Evolutionary conservation across 2,113 vertebrate genomes (phyloP).

Genomic region (Pseudonaja textilis): DNA sequence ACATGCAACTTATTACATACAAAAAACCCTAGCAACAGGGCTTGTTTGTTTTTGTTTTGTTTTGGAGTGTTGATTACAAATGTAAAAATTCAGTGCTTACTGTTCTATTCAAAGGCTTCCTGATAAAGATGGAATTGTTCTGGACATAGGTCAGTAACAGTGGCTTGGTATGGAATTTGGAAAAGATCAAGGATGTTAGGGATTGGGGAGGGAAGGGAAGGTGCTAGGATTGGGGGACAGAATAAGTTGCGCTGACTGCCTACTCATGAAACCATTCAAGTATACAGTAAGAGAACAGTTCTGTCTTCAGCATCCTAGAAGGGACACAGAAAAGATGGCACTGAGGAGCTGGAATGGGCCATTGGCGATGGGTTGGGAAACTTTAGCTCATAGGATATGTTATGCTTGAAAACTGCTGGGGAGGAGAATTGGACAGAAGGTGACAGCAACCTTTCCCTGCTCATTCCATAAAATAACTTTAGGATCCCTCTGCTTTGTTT

Average conservation of each 20-base stretch:
- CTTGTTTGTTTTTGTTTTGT: neutral
- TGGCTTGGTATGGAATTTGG: neutral
- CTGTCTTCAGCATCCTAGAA: neutral
- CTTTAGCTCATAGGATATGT: neutral
- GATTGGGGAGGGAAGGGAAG: neutral
- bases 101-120: neutral
- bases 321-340: neutral
- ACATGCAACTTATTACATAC: neutral
- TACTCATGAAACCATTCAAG: neutral
- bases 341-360: neutral
- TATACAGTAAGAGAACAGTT: neutral
- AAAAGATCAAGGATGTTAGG: neutral
- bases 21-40: neutral
- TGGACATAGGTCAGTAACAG: neutral
- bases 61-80: neutral
- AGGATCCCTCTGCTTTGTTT: neutral
- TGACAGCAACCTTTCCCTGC: neutral
- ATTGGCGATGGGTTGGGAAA: neutral
- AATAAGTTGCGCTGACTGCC: neutral
- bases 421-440: neutral
- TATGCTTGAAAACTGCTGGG: neutral
- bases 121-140: neutral
- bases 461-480: neutral
- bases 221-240: neutral
- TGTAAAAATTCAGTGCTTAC: neutral